Evolutionary conservation across 1,140 invertebrate genomes (phyloP), one percentile per base, ranked within the genome.

Genomic region (Centruroides sculpturatus): DNA sequence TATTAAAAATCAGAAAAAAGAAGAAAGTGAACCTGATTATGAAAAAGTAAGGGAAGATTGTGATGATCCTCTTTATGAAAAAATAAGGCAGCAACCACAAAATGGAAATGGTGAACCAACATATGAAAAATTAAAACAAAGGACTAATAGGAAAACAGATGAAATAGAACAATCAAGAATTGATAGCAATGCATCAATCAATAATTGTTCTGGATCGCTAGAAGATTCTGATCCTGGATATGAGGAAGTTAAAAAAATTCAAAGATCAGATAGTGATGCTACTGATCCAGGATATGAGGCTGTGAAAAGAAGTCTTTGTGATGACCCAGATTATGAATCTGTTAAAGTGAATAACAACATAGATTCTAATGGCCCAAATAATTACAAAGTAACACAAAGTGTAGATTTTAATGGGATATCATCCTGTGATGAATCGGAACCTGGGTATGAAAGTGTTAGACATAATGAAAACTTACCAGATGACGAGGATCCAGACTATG

Each of bases 211-310:
- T 41, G 41, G 41, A 6, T 41, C 41, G 1, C 8, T 41, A 41
- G 41, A 41, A 41, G 41, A 41, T 41, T 57, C 58, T 23, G 62
- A 63, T 57, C 62, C 62, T 23, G 62, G 62, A 3, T 63, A 63
- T 53, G 62, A 63, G 49, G 59, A 60, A 54, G 58, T 63, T 11
- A 63, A 63, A 46, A 63, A 63, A 23, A 9, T 63, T 10, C 62
- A 52, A 47, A 12, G 62, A 35, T 51, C 57, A 35, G 58, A 46
- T 12, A 63, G 62, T 49, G 58, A 63, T 59, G 62, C 62, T 7
- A 63, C 62, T 12, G 62, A 63, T 59, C 62, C 62, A 35, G 62
- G 62, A 1, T 63, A 63, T 49, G 62, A 63, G 41, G 23, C 55
- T 5, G 62, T 63, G 7, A 35, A 54, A 50, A 63, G 57, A 35